Conservation (phyloP, 2,113 vertebrate genomes). For the Hyperoodon ampullatus region DNA sequence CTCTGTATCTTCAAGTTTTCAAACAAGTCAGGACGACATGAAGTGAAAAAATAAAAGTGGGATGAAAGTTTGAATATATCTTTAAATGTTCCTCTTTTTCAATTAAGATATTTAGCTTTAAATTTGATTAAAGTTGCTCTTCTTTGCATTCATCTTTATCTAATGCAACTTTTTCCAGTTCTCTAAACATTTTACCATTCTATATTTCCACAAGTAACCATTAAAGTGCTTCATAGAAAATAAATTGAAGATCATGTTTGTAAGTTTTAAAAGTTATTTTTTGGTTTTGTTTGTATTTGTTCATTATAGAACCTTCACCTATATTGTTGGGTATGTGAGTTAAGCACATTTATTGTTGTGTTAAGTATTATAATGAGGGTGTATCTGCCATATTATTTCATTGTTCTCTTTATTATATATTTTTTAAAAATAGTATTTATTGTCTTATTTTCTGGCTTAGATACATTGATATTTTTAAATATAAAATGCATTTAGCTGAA, state of each 20-base stretch:
- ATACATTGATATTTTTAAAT: background rate
- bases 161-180: background rate
- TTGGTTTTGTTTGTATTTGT: background rate
- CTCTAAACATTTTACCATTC: background rate
- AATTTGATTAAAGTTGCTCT: background rate
- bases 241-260: background rate
- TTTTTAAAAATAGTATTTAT: background rate
- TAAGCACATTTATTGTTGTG: background rate
- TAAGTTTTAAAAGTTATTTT: background rate
- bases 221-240: background rate
- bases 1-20: background rate
- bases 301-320: background rate
- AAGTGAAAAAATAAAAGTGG: background rate
- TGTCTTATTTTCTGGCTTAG: background rate
- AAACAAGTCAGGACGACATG: background rate
- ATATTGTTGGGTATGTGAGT: background rate
- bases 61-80: background rate
- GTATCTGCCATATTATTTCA: background rate
- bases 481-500: background rate
- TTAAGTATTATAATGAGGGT: background rate
- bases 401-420: background rate
- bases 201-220: background rate
- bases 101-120: background rate
- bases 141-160: background rate
- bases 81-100: background rate